Conservation (phyloP, 2,797 vertebrate species). For the Sylvilagus floridanus region DNA sequence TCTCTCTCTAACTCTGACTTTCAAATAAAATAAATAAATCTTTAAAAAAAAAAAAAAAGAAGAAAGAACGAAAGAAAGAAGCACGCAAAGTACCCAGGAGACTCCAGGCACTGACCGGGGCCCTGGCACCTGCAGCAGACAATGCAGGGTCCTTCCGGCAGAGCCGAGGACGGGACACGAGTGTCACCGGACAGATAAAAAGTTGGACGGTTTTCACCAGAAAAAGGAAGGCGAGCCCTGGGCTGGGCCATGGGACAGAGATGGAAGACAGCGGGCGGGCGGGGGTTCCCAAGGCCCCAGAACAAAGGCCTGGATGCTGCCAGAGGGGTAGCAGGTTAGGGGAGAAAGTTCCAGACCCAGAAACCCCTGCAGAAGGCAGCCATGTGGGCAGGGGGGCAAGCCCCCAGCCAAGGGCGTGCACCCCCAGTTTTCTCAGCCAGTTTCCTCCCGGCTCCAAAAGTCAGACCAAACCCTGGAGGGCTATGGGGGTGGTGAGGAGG, state of each 20-base stretch:
- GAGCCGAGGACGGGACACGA: conserved; percentile 10
- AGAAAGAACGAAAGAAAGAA: background rate
- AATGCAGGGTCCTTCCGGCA: conserved; percentile 4
- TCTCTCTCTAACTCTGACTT: too few relatives aligned
- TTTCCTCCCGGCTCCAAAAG: conserved; percentile 56
- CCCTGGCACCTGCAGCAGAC: background rate
- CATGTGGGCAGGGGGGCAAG: conserved; percentile 46
- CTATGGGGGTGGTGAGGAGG: background rate
- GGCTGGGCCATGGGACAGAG: background rate
- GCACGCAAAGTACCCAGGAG: background rate
- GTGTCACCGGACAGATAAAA: background rate
- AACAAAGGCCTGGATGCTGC: conserved; percentile 3
- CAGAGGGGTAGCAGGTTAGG: background rate
- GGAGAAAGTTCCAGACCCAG: conserved; percentile 15
- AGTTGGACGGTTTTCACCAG: background rate
- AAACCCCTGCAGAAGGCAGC: conserved; percentile 49
- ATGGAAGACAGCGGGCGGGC: background rate
- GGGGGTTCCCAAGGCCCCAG: background rate
- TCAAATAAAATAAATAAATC: too few relatives aligned
- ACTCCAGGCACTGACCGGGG: background rate
- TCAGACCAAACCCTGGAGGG: conserved; percentile 53
- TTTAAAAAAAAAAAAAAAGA: background rate
- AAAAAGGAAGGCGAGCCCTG: background rate
- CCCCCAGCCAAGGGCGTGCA: background rate
- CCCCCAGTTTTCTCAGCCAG: background rate